Evolutionary conservation across 2,113 vertebrate genomes (phyloP), one percentile per base, ranked within the genome.

Genomic region (Bubo scandiacus): DNA sequence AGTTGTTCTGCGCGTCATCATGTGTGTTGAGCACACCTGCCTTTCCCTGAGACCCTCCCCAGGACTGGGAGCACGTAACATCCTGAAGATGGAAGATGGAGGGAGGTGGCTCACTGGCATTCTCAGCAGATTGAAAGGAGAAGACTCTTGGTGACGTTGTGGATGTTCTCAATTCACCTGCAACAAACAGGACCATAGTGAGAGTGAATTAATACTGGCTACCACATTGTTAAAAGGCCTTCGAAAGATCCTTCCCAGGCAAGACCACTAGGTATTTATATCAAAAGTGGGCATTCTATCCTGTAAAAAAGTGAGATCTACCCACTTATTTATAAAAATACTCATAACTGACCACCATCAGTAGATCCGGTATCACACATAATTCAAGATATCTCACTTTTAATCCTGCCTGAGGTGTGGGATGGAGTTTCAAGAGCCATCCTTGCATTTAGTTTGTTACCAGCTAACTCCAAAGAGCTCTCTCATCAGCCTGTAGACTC

Each of bases 381-480:
- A 87, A 43, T 62, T 73, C 42, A 80, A 38, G 2, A 12, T 21
- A 36, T n/a, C 42, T 84, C 38, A 47, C 21, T 87, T 78, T 38
- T 11, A 68, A 81, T n/a, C 43, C 34, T 43, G 77, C 52, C 27
- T 72, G 23, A 92, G 73, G 57, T 19, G 47, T 86, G 59, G 40
- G 70, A 61, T 49, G 43, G 42, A 38, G 57, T 65, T 96, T 91
- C 81, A 89, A 89, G 84, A 92, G 43, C 66, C 23, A 54, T 30
- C 16, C 65, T 47, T 4, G 0, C 27, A 47, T 25, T 58, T 84
- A 43, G 15, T 71, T 96, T 91, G 51, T 29, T 75, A 36, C 40
- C 73, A 72, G 73, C 52, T 51, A 47, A 6, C 47, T 85, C 26
- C 32, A 81, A 84, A 49, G n/a, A 75, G 47, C 57, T 43, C 55